Conservation (phyloP, 2,888 invertebrate species). For the Lysandra bellargus region DNA sequence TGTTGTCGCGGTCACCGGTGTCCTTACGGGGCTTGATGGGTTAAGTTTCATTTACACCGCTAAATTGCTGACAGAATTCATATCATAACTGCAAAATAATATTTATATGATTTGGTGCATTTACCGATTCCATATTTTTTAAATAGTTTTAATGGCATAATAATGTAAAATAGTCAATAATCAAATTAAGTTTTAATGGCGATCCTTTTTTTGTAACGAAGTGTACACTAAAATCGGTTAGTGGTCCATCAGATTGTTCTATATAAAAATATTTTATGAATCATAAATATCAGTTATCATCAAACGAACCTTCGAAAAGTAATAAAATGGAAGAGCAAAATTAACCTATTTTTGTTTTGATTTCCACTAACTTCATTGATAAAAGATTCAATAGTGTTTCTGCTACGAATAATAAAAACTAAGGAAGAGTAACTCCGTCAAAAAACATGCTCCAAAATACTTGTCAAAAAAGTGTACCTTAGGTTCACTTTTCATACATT, state of each 20-base stretch:
- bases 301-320: slow-evolving; percentile 3
- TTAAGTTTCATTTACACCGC: no score
- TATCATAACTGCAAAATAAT: not conserved
- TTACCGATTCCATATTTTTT: not conserved
- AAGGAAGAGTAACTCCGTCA: no score
- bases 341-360: not conserved
- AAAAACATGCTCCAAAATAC: no score
- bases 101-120: not conserved
- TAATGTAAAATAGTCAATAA: no score
- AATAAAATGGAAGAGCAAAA: not conserved
- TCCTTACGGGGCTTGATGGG: no score
- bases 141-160: no score
- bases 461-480: no score
- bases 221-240: not conserved
- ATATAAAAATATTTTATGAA: slow-evolving; percentile 23
- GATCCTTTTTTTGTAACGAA: not conserved
- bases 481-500: no score
- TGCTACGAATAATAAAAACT: no score
- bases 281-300: not conserved
- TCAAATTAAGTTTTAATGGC: not conserved
- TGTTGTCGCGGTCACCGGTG: no score
- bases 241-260: slow-evolving; percentile 1
- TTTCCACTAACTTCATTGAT: not conserved
- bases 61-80: no score
- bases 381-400: no score